phyloP scores from a whole-genome alignment of 2,888 invertebrate species.

The Tinea semifulvella region DNA sequence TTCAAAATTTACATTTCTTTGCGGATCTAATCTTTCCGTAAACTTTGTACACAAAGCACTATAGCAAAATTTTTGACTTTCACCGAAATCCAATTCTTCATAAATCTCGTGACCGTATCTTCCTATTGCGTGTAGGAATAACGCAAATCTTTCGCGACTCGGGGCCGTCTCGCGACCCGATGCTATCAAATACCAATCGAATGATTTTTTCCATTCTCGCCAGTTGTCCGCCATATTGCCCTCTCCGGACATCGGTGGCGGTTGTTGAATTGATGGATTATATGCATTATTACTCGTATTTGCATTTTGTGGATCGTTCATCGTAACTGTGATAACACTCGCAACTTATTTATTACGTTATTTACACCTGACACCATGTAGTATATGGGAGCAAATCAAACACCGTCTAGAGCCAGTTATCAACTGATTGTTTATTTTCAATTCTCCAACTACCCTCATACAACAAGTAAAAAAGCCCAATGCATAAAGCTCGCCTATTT shows the following conservation, averaged over 20 bases:
- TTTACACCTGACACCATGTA: no score
- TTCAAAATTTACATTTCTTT: conserved; percentile 19
- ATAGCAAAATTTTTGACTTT: conserved; percentile 8
- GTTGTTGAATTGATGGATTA: no score
- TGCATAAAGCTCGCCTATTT: no score
- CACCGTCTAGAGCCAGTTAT: no score
- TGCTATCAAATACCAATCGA: conserved; percentile 12
- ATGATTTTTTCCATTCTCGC: conserved; percentile 7
- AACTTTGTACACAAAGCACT: conserved; percentile 15
- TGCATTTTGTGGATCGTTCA: no score
- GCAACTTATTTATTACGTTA: no score
- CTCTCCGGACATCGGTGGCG: conserved; percentile 3
- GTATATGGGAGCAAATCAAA: no score
- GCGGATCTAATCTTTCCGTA: conserved; percentile 13
- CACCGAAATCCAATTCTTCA: conserved; percentile 17
- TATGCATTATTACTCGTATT: no score
- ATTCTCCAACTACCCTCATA: no score
- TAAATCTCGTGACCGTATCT: conserved; percentile 18
- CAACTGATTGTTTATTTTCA: no score
- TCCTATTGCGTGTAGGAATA: conserved; percentile 22
- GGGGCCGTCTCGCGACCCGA: conserved; percentile 6
- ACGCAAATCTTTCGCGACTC: conserved; percentile 12
- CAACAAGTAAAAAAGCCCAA: no score
- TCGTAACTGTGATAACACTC: no score
- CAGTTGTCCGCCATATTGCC: conserved; percentile 9